Evolutionary conservation across 2,797 vertebrate species (phyloP), one percentile per base, ranked within the genome.

Genomic region (Propithecus deckenii): DNA sequence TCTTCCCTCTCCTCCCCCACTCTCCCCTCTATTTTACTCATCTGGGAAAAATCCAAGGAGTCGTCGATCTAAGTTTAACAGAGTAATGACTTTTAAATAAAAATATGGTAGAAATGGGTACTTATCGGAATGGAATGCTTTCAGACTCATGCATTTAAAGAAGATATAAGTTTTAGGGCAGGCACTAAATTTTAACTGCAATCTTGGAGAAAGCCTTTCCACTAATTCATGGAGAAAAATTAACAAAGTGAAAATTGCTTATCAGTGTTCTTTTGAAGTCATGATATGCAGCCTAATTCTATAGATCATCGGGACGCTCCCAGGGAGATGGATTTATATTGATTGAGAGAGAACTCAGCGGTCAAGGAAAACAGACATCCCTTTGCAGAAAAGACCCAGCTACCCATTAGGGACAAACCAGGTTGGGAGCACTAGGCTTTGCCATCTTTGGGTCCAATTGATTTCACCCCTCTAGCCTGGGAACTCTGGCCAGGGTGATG

Each of bases 131-230:
- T 98, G 98, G 98, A 99, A 98, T 98, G 98, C 98, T 98, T 98
- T 98, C 98, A 98, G 98, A 96, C 97, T 98, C 98, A 98, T 98
- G 96, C 97, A 98, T 98, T 98, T 99, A 98, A 98, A 98, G 98
- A 98, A 98, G 97, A 98, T 98, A 98, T 98, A 98, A 98, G 98
- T 98, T 98, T 98, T 98, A 98, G 97, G 98, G 98, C 95, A 98
- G 98, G 97, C 98, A 98, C 98, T 98, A 98, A 98, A 98, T 98
- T 98, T 98, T 98, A 98, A 98, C 98, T 98, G 98, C 97, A 98
- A 98, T 98, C 98, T 98, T 97, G 95, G 98, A 98, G 98, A 98
- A 98, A 98, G 98, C 98, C 98, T 98, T 98, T 94, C 97, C 95
- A 97, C 97, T 99, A 99, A 98, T 98, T 98, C 98, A 97, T 94